A percentile compares a stretch with the other conserved stretches of the same genome.
phyloP scores from a whole-genome alignment of 2,113 vertebrate genomes.

The Paradisaea rubra region DNA sequence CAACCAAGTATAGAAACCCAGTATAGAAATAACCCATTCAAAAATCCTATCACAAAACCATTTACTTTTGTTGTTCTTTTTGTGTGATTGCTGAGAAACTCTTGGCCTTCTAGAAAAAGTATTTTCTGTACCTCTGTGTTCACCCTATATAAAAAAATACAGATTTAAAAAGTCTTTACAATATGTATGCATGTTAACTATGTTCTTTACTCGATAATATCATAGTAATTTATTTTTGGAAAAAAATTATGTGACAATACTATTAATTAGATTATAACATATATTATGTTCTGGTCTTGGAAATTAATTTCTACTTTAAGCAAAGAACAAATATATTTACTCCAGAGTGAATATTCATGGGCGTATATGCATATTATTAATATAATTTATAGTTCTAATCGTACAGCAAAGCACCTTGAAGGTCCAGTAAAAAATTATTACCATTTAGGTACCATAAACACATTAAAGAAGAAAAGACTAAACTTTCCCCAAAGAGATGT shows the following conservation, averaged over 20 bases:
- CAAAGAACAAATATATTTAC: background rate
- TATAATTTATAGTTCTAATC: background rate
- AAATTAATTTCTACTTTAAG: background rate
- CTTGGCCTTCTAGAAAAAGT: background rate
- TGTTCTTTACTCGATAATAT: background rate
- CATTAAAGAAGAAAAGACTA: background rate
- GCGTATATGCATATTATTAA: background rate
- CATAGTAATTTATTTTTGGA: slow-evolving; percentile 19
- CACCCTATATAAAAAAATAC: background rate
- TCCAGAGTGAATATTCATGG: background rate
- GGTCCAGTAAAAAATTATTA: background rate
- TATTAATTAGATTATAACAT: slow-evolving; percentile 34
- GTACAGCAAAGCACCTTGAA: background rate
- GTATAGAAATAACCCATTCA: background rate
- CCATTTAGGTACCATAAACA: background rate
- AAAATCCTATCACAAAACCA: background rate
- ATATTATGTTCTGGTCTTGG: background rate
- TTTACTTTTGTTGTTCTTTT: background rate
- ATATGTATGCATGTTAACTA: slow-evolving; percentile 9
- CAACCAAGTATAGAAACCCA: background rate
- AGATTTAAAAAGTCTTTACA: background rate
- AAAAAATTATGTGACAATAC: background rate
- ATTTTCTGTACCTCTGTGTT: background rate
- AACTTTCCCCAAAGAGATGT: background rate
- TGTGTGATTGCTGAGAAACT: background rate